phyloP scores from a whole-genome alignment of 30 jellyfish, hydroid and myxozoan species.

The Chrysaora quinquecirrha region DNA sequence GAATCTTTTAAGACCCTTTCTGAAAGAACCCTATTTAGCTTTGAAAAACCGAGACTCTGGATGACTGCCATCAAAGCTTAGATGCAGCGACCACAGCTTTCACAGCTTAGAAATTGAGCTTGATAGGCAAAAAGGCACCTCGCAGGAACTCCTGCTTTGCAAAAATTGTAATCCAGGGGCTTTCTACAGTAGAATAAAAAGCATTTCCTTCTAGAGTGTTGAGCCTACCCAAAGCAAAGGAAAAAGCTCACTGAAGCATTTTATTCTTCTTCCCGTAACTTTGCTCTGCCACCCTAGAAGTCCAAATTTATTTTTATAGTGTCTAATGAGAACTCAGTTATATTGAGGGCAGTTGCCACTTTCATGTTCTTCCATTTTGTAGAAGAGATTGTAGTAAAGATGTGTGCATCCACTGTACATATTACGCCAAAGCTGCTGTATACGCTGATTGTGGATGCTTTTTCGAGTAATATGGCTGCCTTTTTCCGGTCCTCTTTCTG shows the following conservation, averaged over 20 bases:
- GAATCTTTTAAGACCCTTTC: background rate
- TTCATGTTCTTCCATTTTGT: conserved; percentile 54
- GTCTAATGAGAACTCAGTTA: background rate
- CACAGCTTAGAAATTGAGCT: background rate
- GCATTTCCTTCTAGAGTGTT: background rate
- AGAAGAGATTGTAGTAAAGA: conserved; percentile 41
- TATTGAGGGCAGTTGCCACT: too few species aligned
- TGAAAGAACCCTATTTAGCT: too few species aligned
- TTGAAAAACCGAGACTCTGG: too few species aligned
- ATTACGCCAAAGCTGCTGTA: conserved; percentile 67
- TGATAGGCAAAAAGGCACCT: background rate
- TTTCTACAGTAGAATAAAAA: background rate
- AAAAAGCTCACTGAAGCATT: background rate
- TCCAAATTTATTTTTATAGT: background rate
- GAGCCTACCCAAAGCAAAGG: background rate
- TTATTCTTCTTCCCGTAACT: background rate
- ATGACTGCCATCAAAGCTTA: background rate
- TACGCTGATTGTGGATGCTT: conserved; percentile 75
- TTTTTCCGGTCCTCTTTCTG: conserved; percentile 32
- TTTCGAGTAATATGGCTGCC: conserved; percentile 73
- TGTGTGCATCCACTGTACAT: conserved; percentile 42
- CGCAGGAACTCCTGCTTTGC: background rate
- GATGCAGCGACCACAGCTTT: conserved; percentile 7
- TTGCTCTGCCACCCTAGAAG: conserved; percentile 12
- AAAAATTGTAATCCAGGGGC: background rate